Percentiles rank a stretch among this genome's conserved stretches.
Conservation (phyloP, 2,113 vertebrate species). For the Atlantisia rogersi region DNA sequence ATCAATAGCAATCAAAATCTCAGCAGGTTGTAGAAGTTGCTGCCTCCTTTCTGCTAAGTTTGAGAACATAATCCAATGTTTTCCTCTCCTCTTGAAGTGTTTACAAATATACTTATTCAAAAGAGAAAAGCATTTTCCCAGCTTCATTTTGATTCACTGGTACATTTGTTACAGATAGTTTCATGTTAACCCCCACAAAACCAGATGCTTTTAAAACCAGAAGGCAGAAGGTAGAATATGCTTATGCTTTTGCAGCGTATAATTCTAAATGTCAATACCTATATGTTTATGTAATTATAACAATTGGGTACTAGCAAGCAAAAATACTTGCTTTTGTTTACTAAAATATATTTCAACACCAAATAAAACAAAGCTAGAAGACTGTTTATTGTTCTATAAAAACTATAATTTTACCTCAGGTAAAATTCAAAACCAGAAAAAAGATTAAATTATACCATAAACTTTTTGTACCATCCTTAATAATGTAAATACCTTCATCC, state of each 20-base stretch:
- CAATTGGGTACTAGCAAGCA: neutral
- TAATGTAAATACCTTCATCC: neutral
- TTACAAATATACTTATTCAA: slow-evolving; percentile 14
- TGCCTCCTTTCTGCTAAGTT: slow-evolving; percentile 5
- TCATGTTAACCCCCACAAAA: neutral
- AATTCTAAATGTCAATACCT: neutral
- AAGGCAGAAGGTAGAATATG: neutral
- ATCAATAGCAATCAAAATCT: slow-evolving; percentile 49
- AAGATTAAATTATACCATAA: neutral
- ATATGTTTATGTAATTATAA: neutral
- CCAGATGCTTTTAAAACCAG: neutral
- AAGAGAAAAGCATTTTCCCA: neutral
- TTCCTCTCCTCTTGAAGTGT: neutral
- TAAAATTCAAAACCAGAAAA: neutral
- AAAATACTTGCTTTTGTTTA: neutral
- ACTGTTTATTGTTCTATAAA: neutral
- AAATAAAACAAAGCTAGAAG: neutral
- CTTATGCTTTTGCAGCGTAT: neutral
- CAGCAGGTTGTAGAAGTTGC: neutral
- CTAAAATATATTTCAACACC: neutral
- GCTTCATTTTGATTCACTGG: neutral
- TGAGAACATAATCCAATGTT: neutral
- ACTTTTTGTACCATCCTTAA: neutral
- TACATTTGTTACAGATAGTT: neutral
- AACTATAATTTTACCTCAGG: neutral